Evolutionary conservation across 2,888 invertebrate species (phyloP).

Genomic region (Tiphia femorata): DNA sequence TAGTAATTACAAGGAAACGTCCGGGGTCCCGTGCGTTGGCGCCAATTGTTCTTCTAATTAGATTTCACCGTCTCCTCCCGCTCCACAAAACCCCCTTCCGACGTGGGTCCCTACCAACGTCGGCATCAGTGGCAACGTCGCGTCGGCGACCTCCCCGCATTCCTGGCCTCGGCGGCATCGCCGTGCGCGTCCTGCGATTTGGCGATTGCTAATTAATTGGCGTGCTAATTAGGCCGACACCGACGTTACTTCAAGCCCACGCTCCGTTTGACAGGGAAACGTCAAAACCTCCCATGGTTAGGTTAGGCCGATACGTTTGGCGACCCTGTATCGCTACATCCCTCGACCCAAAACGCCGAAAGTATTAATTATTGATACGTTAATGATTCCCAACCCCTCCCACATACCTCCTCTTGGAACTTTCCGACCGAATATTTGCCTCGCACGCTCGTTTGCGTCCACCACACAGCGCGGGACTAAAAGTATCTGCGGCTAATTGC

Average conservation of each 20-base stretch:
- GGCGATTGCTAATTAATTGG: conserved; percentile 47
- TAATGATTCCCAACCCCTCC: no score
- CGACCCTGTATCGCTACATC: background rate
- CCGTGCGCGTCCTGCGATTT: conserved; percentile 15
- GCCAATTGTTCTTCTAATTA: conserved; percentile 45
- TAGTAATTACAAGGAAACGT: conserved; percentile 1
- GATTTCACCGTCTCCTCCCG: no score
- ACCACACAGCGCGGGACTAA: no score
- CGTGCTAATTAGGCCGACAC: conserved; percentile 38
- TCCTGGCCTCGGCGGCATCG: background rate
- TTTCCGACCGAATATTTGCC: no score
- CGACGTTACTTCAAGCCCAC: conserved; percentile 22
- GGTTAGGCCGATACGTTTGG: background rate
- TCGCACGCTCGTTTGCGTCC: no score
- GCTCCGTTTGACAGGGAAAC: conserved; percentile 18
- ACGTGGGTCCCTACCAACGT: conserved; percentile 6
- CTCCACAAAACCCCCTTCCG: background rate
- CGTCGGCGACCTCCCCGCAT: no score
- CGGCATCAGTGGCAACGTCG: conserved; percentile 11
- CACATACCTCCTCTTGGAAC: no score
- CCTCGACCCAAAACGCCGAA: background rate
- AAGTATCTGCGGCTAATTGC: no score
- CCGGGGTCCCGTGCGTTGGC: background rate
- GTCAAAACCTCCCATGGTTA: conserved; percentile 8
- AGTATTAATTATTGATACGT: conserved; percentile 1